These are phyloP conservation scores for Nasonovia ribisnigri DNA, from an alignment of 2,888 invertebrate genomes.

Conservation along the genomic window DNA sequence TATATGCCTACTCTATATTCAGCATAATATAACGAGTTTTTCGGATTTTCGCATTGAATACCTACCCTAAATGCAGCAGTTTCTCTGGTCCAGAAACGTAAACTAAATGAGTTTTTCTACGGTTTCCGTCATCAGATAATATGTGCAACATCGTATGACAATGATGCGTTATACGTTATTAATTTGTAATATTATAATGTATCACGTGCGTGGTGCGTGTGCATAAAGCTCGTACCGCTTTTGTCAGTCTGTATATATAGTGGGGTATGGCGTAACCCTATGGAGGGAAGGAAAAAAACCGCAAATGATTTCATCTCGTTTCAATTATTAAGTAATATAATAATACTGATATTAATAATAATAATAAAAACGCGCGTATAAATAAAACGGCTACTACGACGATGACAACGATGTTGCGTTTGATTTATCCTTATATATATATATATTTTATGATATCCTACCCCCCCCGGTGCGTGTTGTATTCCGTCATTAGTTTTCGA, in stretches of 20 bases:
- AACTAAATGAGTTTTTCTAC: not conserved
- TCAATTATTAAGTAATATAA: not conserved
- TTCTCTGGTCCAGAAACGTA: not conserved
- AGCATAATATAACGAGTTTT: too few species aligned
- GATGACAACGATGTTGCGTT: not conserved
- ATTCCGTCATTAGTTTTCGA: not conserved
- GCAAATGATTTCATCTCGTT: not conserved
- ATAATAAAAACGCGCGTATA: not conserved
- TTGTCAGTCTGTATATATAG: not conserved
- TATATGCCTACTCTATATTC: too few species aligned
- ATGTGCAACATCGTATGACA: not conserved
- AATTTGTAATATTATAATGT: not conserved
- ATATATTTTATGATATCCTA: not conserved
- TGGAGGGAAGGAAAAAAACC: not conserved
- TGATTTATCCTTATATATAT: not conserved
- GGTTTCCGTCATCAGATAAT: not conserved
- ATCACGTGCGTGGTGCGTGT: not conserved
- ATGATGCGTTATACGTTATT: not conserved
- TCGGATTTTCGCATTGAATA: too few species aligned
- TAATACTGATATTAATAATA: not conserved
- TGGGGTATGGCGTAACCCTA: not conserved
- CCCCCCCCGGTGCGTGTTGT: not conserved
- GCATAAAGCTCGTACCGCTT: not conserved
- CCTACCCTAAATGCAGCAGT: not conserved
- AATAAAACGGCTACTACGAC: not conserved